Base-by-base conservation (phyloP, 1,140 invertebrate genomes). In the Dendrolimus kikuchii region DNA sequence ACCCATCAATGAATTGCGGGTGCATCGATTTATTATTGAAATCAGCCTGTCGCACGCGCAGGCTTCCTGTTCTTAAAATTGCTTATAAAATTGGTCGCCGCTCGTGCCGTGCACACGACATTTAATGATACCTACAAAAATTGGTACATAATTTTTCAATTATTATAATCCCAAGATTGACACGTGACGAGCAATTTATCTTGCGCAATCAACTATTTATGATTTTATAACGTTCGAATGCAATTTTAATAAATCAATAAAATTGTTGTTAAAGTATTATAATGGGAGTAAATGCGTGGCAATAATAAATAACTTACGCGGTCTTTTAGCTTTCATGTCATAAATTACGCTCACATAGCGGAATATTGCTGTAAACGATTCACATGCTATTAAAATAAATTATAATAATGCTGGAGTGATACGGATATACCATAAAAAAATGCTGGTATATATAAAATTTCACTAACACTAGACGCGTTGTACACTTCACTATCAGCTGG, bases 1-100 rank as follows among this genome's bases (percentile, higher is more conserved):
- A 64, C 66, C 60, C 66, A 63, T 55, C 56, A 51, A 53, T 71
- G 67, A 66, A 62, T 80, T 74, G 66, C 65, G 64, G 63, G 50
- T 48, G 57, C 68, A 74, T 78, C 79, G 75, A 82, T 85, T 82
- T 85, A 82, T 82, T 85, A 85, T 82, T 81, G 67, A 82, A 84
- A 84, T 77, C 71, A 76, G 71, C 57, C 72, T 74, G 77, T 78
- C 74, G 71, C 78, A 71, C 65, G 69, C 63, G 71, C 63, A 58
- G 55, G 67, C 80, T 80, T 81, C 77, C 78, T 78, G 77, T 68
- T 77, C 65, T 47, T 63, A 60, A 83, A 85, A 81, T 85, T 80
- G 69, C 62, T 73, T 77, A 78, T 75, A 70, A 85, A 83, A 82
- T 85, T 82, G 79, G 77, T 72, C 51, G 74, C 50, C 80, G 70